Evolutionary conservation across 2,888 invertebrate genomes (phyloP).

Genomic region (Chaetogeoica ovagalla): DNA sequence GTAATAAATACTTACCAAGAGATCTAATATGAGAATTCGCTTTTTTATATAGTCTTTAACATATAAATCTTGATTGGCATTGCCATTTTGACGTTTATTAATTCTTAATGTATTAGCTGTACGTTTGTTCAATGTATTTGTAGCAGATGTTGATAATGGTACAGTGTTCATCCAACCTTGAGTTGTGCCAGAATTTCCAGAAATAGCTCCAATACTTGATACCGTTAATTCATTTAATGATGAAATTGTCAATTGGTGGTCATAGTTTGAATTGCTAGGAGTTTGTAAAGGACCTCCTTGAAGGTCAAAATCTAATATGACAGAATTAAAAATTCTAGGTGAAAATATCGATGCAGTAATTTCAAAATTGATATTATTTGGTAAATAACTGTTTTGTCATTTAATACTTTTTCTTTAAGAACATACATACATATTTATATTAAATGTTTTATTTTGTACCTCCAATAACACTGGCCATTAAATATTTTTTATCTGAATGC

Average conservation of each 20-base stretch:
- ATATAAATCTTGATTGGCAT: constrained; percentile 70
- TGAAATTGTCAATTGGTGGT: constrained; percentile 59
- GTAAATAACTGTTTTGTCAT: not conserved
- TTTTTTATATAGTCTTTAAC: constrained; percentile 94
- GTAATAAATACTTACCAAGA: constrained; percentile 66
- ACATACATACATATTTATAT: not conserved
- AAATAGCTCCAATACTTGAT: constrained; percentile 55
- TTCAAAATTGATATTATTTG: not conserved
- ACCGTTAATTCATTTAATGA: constrained; percentile 55
- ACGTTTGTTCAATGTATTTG: constrained; percentile 76
- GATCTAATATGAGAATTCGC: constrained; percentile 87
- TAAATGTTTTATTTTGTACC: constrained; percentile 60
- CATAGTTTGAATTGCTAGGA: constrained; percentile 42
- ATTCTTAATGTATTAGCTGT: constrained; percentile 63
- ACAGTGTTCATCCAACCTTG: constrained; percentile 94
- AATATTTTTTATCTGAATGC: constrained; percentile 90
- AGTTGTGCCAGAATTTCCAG: constrained; percentile 58
- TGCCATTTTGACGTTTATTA: constrained; percentile 59
- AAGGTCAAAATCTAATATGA: constrained; percentile 55
- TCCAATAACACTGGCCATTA: constrained; percentile 80
- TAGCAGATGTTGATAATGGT: constrained; percentile 71
- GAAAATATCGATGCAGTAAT: not conserved
- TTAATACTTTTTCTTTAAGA: not conserved
- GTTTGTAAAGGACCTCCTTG: constrained; percentile 47
- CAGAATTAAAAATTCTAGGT: too few species aligned